Evolutionary conservation across 2,113 vertebrate genomes (phyloP).

Genomic region (Nothocercus julius): DNA sequence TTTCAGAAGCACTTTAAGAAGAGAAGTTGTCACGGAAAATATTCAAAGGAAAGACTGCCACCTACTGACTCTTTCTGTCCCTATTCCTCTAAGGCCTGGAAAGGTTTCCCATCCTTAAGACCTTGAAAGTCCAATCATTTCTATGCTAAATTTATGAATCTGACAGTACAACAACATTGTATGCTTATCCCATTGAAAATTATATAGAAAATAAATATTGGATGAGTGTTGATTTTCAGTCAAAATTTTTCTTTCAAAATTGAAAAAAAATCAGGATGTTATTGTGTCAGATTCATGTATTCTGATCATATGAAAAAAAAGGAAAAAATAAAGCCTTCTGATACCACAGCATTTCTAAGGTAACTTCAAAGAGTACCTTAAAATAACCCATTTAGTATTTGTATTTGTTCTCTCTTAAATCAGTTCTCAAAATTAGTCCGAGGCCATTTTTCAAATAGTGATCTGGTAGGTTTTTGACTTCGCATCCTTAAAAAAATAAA

Average conservation of each 20-base stretch:
- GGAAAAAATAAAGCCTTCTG: background rate
- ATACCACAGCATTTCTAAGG: background rate
- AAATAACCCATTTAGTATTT: background rate
- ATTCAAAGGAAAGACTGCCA: conserved; percentile 59
- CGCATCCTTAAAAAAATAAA: background rate
- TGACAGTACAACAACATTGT: background rate
- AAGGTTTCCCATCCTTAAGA: background rate
- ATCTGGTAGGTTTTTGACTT: background rate
- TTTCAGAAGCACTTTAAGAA: background rate
- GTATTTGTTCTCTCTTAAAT: background rate
- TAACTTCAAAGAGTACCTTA: background rate
- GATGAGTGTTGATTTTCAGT: background rate
- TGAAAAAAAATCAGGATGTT: background rate
- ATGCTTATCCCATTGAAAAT: background rate
- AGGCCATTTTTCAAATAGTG: background rate
- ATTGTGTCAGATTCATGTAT: fast-evolving
- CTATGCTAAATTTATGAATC: background rate
- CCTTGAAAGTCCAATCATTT: background rate
- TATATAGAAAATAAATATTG: background rate
- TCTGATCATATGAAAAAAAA: background rate
- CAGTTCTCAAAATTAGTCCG: background rate
- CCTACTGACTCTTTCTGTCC: conserved; percentile 48
- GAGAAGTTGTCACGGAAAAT: background rate
- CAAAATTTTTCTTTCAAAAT: background rate
- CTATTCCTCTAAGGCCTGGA: background rate